Conservation (phyloP, 2,888 invertebrate species). For the Leptopilina myrica region DNA sequence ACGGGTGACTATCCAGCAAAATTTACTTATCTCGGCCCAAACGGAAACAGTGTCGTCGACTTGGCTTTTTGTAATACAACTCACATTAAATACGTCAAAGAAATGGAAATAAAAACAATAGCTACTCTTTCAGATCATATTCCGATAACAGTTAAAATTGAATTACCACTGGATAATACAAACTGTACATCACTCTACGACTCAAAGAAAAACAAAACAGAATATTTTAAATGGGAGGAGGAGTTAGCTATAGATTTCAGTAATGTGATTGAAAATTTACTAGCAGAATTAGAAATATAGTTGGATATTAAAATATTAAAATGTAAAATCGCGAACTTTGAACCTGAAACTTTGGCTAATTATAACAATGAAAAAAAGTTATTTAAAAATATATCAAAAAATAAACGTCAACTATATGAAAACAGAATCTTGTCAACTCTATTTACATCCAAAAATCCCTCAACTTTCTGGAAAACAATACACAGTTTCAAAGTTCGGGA, state of each 20-base stretch:
- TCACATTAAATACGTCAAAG: neutral
- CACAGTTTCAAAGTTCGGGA: neutral
- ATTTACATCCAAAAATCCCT: neutral
- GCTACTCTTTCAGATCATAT: constrained; percentile 18
- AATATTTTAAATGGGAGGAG: no score
- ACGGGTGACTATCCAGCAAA: constrained; percentile 4
- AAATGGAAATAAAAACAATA: neutral
- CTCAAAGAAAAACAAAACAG: no score
- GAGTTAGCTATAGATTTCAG: no score
- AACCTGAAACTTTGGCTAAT: neutral
- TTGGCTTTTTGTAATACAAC: neutral
- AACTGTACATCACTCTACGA: neutral
- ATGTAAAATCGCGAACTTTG: constrained; percentile 9
- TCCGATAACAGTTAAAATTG: neutral
- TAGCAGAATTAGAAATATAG: no score
- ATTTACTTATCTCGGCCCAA: neutral
- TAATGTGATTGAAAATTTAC: no score
- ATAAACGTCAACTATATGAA: neutral
- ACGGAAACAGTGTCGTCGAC: neutral
- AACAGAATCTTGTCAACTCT: neutral
- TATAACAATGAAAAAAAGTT: constrained; percentile 11
- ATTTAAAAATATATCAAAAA: neutral
- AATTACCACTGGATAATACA: neutral
- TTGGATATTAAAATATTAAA: no score
- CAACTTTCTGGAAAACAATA: neutral